Evolutionary conservation across 2,888 invertebrate species (phyloP).

Genomic region (Mythimna impura): DNA sequence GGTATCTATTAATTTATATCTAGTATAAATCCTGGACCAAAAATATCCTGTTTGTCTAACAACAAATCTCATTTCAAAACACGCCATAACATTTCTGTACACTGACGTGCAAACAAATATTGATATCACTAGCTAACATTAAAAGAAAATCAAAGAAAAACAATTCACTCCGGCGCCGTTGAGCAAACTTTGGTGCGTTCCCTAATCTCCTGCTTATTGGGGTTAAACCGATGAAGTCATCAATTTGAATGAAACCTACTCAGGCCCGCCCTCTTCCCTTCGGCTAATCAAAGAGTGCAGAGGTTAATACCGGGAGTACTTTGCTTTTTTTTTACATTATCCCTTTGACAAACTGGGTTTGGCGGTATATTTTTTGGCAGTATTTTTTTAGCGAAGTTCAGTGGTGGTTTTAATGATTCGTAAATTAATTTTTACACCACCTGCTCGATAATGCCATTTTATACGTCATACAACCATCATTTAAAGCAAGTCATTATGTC

Average conservation of each 20-base stretch:
- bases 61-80: background rate
- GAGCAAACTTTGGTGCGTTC: conserved; percentile 77
- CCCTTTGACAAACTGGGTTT: conserved; percentile 59
- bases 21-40: background rate
- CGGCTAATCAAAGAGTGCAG: conserved; percentile 80
- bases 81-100: background rate
- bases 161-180: conserved; percentile 80
- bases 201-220: conserved; percentile 82
- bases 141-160: conserved; percentile 72
- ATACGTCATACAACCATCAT: too few species aligned
- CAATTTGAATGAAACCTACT: conserved; percentile 84
- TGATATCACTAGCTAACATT: conserved; percentile 38
- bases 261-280: conserved; percentile 73
- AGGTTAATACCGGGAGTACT: conserved; percentile 73
- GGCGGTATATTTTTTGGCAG: background rate
- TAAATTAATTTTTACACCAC: too few species aligned
- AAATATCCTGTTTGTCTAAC: background rate
- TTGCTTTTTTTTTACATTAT: conserved; percentile 66
- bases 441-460: too few species aligned
- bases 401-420: too few species aligned
- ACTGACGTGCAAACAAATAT: conserved; percentile 24
- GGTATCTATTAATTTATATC: background rate
- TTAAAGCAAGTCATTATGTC: too few species aligned
- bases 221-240: conserved; percentile 87
- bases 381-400: too few species aligned